phyloP scores from a whole-genome alignment of 1,140 invertebrate species.

The Drosophila malerkotliana region DNA sequence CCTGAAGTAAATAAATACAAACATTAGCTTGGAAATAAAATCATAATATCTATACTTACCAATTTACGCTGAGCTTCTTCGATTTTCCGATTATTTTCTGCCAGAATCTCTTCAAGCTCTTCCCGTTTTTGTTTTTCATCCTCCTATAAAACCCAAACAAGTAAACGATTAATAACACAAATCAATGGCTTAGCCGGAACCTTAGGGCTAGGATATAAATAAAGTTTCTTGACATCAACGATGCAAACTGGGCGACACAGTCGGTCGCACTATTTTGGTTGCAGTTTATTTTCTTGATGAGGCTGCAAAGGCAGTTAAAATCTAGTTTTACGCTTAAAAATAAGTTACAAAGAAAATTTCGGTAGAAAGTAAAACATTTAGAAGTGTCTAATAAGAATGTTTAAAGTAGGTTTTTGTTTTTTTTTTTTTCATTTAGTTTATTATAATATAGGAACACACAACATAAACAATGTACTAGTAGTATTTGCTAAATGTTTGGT shows the following conservation, averaged over 20 bases:
- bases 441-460: slow-evolving; percentile 76
- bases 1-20: slow-evolving; percentile 84
- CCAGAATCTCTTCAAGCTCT: slow-evolving; percentile 97
- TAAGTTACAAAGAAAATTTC: slow-evolving; percentile 73
- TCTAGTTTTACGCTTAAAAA: slow-evolving; percentile 70
- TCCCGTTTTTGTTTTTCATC: slow-evolving; percentile 97
- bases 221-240: slow-evolving; percentile 72
- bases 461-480: slow-evolving; percentile 79
- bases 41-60: slow-evolving; percentile 86
- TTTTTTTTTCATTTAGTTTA: slow-evolving; percentile 30
- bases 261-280: slow-evolving; percentile 31
- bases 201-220: slow-evolving; percentile 71
- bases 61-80: slow-evolving; percentile 98
- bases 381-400: slow-evolving; percentile 78
- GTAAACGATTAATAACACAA: slow-evolving; percentile 61
- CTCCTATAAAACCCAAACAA: slow-evolving; percentile 90
- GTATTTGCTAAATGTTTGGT: slow-evolving; percentile 59
- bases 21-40: neutral
- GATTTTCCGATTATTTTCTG: slow-evolving; percentile 98
- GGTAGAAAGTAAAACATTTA: slow-evolving; percentile 76
- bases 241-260: slow-evolving; percentile 53
- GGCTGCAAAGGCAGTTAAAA: slow-evolving; percentile 70
- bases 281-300: slow-evolving; percentile 44
- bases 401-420: slow-evolving; percentile 59
- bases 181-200: slow-evolving; percentile 35